Base-by-base conservation (phyloP, 2,113 vertebrate species). In the Piliocolobus tephrosceles region DNA sequence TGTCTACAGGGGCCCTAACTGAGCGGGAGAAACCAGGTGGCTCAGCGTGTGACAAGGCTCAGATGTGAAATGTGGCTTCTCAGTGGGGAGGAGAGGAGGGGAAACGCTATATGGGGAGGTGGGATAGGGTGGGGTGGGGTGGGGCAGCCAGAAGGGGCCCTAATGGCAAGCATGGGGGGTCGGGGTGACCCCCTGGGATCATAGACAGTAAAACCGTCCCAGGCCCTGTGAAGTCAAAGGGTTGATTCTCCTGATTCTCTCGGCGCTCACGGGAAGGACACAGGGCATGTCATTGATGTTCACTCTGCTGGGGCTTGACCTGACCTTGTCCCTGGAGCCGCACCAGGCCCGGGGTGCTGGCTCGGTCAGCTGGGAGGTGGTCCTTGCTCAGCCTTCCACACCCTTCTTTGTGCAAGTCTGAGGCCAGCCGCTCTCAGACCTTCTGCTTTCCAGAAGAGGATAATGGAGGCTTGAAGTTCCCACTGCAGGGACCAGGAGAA, bases 1-100 rank as follows among this genome's bases (percentile, higher is more conserved):
- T 84, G 78, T 84, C 82, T 80, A 30, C 30, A 23, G 92, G 55
- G 75, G 17, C 43, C 75, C 86, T 90, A 25, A 88, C 50, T 22
- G 91, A 97, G 90, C 72, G 85, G 87, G 88, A 86, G 90, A 90
- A 90, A 79, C 83, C 92, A 70, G 91, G 94, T 95, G 97, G 97
- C 72, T 96, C 30, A 55, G 92, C 58, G 11, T 35, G 80, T 84
- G 91, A 84, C 79, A 32, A 35, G 27, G 70, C 90, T 96, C 68
- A 66, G 13, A 32, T 75, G 76, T 75, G 84, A 75, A 35, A 7
- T 61, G 92, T 81, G 76, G 83, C 64, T 97, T 90, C 80, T 96
- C 40, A 4, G 58, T 13, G 47, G 38, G 72, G 76, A 55, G 58
- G 84, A 64, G 79, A 61, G 23, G 55, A 70, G 64, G 35, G 88